A percentile compares a stretch with the other conserved stretches of the same genome.
Conservation (phyloP, 2,888 invertebrate species). For the Cordilura impudica region DNA sequence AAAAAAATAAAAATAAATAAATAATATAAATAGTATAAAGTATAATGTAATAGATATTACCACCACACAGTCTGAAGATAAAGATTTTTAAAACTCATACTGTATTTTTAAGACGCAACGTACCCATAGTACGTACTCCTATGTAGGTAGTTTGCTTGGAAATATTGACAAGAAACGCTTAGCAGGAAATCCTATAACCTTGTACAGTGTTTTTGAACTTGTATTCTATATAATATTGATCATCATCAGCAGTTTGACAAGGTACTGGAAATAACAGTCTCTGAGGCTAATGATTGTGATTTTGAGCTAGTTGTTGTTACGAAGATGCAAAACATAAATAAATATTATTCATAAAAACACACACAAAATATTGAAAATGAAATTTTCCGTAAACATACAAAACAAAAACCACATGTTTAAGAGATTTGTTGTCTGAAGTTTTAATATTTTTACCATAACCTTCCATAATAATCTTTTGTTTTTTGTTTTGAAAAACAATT, state of each 20-base stretch:
- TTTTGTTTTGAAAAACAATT: background rate
- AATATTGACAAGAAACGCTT: slow-evolving; percentile 2
- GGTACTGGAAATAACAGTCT: slow-evolving; percentile 12
- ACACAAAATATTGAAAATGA: background rate
- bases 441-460: slow-evolving; percentile 39
- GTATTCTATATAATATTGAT: slow-evolving; percentile 1
- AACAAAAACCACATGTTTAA: slow-evolving; percentile 23
- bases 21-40: too few relatives aligned
- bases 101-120: slow-evolving; percentile 1
- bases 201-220: slow-evolving; percentile 51
- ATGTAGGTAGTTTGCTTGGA: slow-evolving; percentile 10
- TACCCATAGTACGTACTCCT: background rate
- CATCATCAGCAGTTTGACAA: background rate
- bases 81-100: background rate
- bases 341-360: background rate
- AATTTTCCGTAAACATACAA: background rate
- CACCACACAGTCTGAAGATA: slow-evolving; percentile 4
- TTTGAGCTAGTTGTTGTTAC: background rate
- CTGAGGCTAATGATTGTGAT: background rate
- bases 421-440: slow-evolving; percentile 2
- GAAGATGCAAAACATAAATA: background rate
- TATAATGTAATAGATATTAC: slow-evolving; percentile 36
- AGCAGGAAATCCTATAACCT: slow-evolving; percentile 48
- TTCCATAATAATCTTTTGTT: slow-evolving; percentile 46
- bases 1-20: background rate